These are phyloP conservation scores for Oeneis ivallda DNA, from an alignment of 2,888 invertebrate genomes.

Conservation along the genomic window DNA sequence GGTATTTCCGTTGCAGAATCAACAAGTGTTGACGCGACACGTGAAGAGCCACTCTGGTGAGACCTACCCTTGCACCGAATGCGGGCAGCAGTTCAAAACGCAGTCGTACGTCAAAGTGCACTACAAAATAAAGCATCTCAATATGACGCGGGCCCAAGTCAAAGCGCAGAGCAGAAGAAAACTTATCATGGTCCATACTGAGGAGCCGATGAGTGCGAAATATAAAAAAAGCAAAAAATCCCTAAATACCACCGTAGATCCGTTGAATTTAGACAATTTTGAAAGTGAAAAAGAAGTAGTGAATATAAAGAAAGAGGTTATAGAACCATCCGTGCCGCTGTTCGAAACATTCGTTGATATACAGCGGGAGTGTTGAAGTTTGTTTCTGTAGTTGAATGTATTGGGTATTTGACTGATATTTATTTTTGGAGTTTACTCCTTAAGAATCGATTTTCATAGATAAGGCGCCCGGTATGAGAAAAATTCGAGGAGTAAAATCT, in stretches of 20 bases:
- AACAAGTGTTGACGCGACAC: constrained; percentile 55
- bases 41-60: constrained; percentile 50
- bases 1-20: constrained; percentile 45
- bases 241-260: constrained; percentile 13
- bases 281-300: background rate
- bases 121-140: constrained; percentile 52
- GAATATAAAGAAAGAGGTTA: constrained; percentile 23
- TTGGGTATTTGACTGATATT: no score
- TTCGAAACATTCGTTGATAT: constrained; percentile 45
- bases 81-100: constrained; percentile 55
- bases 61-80: constrained; percentile 55
- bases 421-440: no score
- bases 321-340: constrained; percentile 36
- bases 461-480: no score
- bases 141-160: constrained; percentile 56
- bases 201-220: constrained; percentile 32
- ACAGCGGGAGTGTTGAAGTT: constrained; percentile 32
- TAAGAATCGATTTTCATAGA: no score
- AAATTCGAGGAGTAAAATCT: no score
- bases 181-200: constrained; percentile 38
- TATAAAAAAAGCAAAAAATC: constrained; percentile 12
- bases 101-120: constrained; percentile 57
- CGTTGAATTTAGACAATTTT: constrained; percentile 22
- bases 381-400: background rate
- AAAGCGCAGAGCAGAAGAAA: constrained; percentile 45